Base-by-base conservation (phyloP, 2,797 vertebrate genomes). In the Fratercula arctica region DNA sequence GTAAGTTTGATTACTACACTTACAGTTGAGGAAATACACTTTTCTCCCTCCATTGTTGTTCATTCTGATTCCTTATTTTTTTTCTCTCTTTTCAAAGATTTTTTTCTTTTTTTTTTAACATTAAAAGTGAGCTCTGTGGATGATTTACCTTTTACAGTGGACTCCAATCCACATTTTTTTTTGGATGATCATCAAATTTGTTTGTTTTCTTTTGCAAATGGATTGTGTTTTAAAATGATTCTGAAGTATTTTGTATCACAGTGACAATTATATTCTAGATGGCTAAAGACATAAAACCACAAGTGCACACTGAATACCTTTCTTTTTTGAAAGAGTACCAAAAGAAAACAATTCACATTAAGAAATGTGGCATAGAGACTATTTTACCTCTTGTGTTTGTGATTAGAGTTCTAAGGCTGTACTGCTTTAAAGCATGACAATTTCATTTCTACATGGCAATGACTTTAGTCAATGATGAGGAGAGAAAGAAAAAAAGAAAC, bases 391-490 rank as follows among this genome's bases (percentile, higher is more conserved):
- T 75, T 33, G 67, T 95, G 74, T 77, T 85, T 97, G 87, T 97
- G 95, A 97, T 97, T 96, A 97, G 92, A 86, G 92, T 92, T 96
- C 85, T 97, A 96, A 97, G 90, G 82, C 84, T 92, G 74, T 92
- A 90, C 96, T 96, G 93, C 92, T 97, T 97, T 97, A 97, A 97
- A 97, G 96, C 24, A 2, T 98, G 94, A 95, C 94, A 96, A 97
- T 98, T 97, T 89, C 89, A 98, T 98, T 98, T 97, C 75, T 97
- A 91, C 91, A 93, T 97, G 96, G 87, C 85, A 96, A 87, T 69
- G 56, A 54, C 72, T 96, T 97, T 92, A 96, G 95, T 79, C 70
- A 87, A 93, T 74, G 82, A 95, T 56, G 78, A 96, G 82, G 84
- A 95, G 77, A 95, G 87, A 93, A 83, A 61, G 3, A 13, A 35